Percentiles rank a stretch among this genome's conserved stretches.
phyloP scores from a whole-genome alignment of 2,888 invertebrate species.

The Cantharis flavilabris region DNA sequence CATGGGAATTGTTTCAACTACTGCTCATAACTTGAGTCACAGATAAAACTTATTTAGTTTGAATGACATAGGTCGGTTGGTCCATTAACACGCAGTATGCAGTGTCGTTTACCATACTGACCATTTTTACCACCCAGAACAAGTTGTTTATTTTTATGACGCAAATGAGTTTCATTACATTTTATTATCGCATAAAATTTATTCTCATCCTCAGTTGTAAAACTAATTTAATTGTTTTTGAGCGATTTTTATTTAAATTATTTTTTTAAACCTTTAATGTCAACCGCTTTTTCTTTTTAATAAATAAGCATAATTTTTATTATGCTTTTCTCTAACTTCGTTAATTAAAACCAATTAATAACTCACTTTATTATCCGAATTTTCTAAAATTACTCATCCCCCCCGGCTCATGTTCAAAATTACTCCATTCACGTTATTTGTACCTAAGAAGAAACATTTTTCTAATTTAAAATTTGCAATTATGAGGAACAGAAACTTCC shows the following conservation, averaged over 20 bases:
- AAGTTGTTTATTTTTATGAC: conserved; percentile 43
- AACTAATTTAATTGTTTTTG: conserved; percentile 1
- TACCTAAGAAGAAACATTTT: neutral
- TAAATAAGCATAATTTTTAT: neutral
- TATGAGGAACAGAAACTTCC: too few species aligned
- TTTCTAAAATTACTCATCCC: neutral
- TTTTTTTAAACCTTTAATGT: conserved; percentile 1
- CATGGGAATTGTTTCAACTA: conserved; percentile 26
- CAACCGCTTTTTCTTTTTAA: neutral
- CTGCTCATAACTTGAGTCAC: conserved; percentile 35
- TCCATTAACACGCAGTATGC: conserved; percentile 40
- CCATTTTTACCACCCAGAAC: conserved; percentile 44
- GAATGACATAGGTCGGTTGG: conserved; percentile 28
- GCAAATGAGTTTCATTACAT: conserved; percentile 45
- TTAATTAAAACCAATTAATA: neutral
- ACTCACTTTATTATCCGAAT: neutral
- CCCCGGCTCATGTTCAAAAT: neutral
- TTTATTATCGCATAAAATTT: conserved; percentile 48
- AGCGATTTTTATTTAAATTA: neutral
- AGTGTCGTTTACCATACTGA: conserved; percentile 31
- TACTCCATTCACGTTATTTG: neutral
- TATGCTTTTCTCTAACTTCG: neutral
- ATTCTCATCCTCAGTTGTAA: conserved; percentile 33
- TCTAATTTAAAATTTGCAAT: too few species aligned
- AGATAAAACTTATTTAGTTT: conserved; percentile 28